Evolutionary conservation across 2,113 vertebrate species (phyloP), one percentile per base, ranked within the genome.

Genomic region (Petroica traversi): DNA sequence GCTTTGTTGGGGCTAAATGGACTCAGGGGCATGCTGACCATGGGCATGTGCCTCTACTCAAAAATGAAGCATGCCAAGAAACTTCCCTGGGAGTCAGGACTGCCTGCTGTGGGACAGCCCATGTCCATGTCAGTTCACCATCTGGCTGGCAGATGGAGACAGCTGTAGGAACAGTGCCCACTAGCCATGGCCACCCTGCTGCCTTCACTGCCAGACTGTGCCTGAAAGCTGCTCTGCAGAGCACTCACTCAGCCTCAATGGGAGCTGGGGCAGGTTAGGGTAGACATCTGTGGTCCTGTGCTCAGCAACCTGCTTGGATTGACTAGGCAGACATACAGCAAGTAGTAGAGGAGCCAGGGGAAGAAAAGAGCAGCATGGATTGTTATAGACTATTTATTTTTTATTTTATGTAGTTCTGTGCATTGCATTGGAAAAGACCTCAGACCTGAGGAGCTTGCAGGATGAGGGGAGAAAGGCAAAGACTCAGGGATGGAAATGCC

Each of bases 21-120:
- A 19, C n/a, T 63, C 64, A 19, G 0, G 1, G 41, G 14, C 73
- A 26, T 7, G 12, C 64, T 67, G 51, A 38, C 73, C 3, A 0
- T 12, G 15, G 41, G 38, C 14, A 2, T 0, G 0, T 15, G 15
- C 43, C 69, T 41, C 3, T 33, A 51, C 22, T 85, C 5, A 1
- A 34, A 82, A 54, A 28, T 17, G 23, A 74, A 63, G n/a, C 63
- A 6, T 26, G 54, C 12, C 71, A 82, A 83, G 71, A 83, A 73
- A 54, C 45, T 64, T 55, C n/a, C 43, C 22, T 64, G 81, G 15
- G 26, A 59, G 40, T 29, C 51, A 51, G 52, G 57, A 38, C 46
- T 2, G 3, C 73, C 46, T 2, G 22, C 54, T 57, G 63, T 46
- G 92, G 59, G 41, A 72, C n/a, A 76, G 79, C 34, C 76, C 9